phyloP scores from a whole-genome alignment of 1,140 invertebrate genomes.

The Contarinia nasturtii region DNA sequence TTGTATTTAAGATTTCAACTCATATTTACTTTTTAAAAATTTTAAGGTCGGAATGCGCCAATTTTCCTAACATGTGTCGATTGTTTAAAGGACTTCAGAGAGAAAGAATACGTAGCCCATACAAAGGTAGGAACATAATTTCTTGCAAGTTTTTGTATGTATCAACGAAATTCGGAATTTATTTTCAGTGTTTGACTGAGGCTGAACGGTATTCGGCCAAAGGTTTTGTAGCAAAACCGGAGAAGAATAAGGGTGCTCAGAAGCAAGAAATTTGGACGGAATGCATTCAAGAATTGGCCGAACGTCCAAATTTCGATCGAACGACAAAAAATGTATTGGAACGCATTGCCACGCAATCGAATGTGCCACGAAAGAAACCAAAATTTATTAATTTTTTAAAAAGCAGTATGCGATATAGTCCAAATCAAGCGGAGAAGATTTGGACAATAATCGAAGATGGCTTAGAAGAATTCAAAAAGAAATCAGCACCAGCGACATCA shows the following conservation, averaged over 20 bases:
- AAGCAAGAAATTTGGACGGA: conserved; percentile 73
- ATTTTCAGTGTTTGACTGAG: conserved; percentile 63
- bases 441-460: conserved; percentile 51
- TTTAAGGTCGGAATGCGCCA: conserved; percentile 7
- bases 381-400: conserved; percentile 71
- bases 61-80: conserved; percentile 68
- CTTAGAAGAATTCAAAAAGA: conserved; percentile 30
- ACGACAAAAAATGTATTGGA: conserved; percentile 42
- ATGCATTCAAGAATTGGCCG: conserved; percentile 32
- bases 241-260: conserved; percentile 65
- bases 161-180: too few relatives aligned
- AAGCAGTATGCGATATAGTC: conserved; percentile 33
- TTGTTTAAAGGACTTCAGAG: conserved; percentile 70
- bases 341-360: conserved; percentile 51
- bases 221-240: conserved; percentile 51
- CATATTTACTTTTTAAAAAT: too few relatives aligned
- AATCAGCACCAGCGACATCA: too few relatives aligned
- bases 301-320: conserved; percentile 32
- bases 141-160: too few relatives aligned
- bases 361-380: conserved; percentile 78
- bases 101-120: conserved; percentile 60
- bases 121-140: conserved; percentile 37
- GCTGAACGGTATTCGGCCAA: conserved; percentile 76
- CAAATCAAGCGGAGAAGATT: conserved; percentile 35
- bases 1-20: too few relatives aligned